Evolutionary conservation across 2,888 invertebrate genomes (phyloP), one percentile per base, ranked within the genome.

Genomic region (Polydrusus pterygomalis): DNA sequence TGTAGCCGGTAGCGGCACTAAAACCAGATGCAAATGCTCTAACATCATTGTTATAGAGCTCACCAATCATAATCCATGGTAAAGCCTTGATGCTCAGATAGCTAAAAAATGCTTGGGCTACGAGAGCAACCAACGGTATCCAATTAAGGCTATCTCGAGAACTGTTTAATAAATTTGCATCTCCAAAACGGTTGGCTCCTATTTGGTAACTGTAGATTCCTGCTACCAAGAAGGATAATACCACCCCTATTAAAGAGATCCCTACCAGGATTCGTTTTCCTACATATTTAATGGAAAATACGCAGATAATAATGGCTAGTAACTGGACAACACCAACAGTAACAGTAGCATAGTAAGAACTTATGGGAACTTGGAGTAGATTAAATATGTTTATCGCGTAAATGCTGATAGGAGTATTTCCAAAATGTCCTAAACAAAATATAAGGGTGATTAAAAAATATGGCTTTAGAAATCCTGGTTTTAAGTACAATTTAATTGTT

Each of bases 41-140:
- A 0, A 93, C 92, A 74, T 91, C 91, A 0, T 91, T 90, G 25
- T 92, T 91, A 83, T 91, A 93, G 77, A 95, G 93, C 88, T 95
- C 95, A 7, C 95, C 89, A 40, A 94, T 93, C 13, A 95, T 88
- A 78, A 95, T 91, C 95, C 95, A 95, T 0, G 95, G 95, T 51
- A 95, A 86, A 76, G 93, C 87, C 70, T 94, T 89, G 62, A 95
- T 92, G 0, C 93, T 91, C 1, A 91, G 87, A 82, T 95, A 94
- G 0, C 93, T 90, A 51, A 93, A 87, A 80, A 95, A 91, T 0
- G 95, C 94, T 6, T 93, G 88, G 0, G 90, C 85, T 81, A 95
- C 90, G 17, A 95, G 86, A 0, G 93, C 88, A 0, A 90, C 89
- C 18, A 92, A 89, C 0, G 95, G 95, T 1, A 95, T 85, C 95